A percentile compares a stretch with the other conserved stretches of the same genome.
phyloP scores from a whole-genome alignment of 2,888 invertebrate species.

The Drosophila heteroneura region DNA sequence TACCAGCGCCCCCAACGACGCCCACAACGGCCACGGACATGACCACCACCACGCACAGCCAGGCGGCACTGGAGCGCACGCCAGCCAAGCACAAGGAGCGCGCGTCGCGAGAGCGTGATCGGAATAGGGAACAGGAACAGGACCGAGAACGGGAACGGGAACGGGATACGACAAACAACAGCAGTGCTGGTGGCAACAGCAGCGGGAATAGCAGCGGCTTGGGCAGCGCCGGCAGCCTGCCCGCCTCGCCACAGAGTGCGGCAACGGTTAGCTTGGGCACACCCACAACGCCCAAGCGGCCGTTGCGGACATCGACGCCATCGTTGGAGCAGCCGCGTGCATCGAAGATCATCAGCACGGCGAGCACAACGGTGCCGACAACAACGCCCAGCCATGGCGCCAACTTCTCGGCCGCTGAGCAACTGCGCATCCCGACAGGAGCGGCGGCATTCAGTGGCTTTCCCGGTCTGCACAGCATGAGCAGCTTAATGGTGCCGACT shows the following conservation, averaged over 20 bases:
- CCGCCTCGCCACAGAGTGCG: constrained; percentile 61
- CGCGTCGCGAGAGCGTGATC: constrained; percentile 30
- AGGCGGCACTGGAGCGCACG: constrained; percentile 53
- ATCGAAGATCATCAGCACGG: constrained; percentile 60
- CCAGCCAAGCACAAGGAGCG: constrained; percentile 53
- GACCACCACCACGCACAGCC: constrained; percentile 54
- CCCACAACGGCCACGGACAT: constrained; percentile 52
- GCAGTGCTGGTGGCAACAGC: constrained; percentile 37
- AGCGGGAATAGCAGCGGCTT: constrained; percentile 67
- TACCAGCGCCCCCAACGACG: constrained; percentile 15
- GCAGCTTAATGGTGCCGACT: constrained; percentile 84
- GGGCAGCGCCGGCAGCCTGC: constrained; percentile 68
- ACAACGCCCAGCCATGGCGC: constrained; percentile 54
- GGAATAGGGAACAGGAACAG: neutral
- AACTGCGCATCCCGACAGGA: constrained; percentile 83
- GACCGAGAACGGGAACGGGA: constrained; percentile 30
- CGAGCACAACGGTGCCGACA: constrained; percentile 76
- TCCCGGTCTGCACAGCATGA: constrained; percentile 82
- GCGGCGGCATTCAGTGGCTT: constrained; percentile 83
- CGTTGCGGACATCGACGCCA: constrained; percentile 75
- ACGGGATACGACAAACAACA: constrained; percentile 46
- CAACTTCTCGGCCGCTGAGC: constrained; percentile 69
- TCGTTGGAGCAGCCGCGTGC: constrained; percentile 52
- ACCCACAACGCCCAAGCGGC: constrained; percentile 72
- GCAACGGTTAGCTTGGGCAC: constrained; percentile 64